Evolutionary conservation across 2,113 vertebrate species (phyloP).

Genomic region (Lipotes vexillifer): DNA sequence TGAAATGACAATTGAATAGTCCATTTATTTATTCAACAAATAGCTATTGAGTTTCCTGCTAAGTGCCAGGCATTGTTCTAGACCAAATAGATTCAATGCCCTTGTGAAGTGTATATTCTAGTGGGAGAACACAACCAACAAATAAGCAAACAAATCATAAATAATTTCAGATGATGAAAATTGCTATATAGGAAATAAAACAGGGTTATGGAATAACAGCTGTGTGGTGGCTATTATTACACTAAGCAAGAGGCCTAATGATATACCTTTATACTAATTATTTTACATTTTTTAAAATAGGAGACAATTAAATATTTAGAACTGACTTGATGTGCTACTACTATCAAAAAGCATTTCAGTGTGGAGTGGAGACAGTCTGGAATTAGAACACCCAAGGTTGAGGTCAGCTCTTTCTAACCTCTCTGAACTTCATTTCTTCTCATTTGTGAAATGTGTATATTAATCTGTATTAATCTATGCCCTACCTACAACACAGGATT

Average conservation of each 20-base stretch:
- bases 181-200: background rate
- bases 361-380: background rate
- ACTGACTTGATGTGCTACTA: background rate
- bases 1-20: slow-evolving; percentile 4
- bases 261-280: background rate
- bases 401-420: background rate
- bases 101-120: background rate
- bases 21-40: background rate
- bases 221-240: background rate
- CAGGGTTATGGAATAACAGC: background rate
- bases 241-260: background rate
- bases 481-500: background rate
- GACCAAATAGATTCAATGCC: background rate
- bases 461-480: background rate
- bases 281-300: background rate
- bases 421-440: background rate
- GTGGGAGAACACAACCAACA: background rate
- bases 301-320: slow-evolving; percentile 48
- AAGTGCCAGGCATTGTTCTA: background rate
- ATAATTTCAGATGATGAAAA: background rate
- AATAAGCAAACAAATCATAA: background rate
- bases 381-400: background rate
- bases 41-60: background rate
- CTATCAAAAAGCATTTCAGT: background rate
- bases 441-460: background rate